Conservation (phyloP, 2,888 invertebrate species). For the Stenolophus ochropezus region DNA sequence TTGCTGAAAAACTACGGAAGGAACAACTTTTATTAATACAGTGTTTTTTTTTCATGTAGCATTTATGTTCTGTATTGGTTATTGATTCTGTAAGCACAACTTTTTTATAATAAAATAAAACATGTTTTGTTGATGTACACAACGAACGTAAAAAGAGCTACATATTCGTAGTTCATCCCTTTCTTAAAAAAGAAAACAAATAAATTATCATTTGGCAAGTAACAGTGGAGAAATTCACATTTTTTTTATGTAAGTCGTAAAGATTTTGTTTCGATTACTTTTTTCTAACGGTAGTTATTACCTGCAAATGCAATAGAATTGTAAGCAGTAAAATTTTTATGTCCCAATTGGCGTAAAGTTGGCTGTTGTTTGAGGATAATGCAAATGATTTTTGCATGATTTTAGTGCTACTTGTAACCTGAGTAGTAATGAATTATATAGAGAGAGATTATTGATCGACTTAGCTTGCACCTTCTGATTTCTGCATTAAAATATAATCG, state of each 20-base stretch:
- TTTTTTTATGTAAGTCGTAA: neutral
- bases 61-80: no score
- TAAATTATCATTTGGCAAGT: neutral
- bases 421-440: neutral
- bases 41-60: no score
- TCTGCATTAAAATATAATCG: no score
- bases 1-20: no score
- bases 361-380: conserved; percentile 9
- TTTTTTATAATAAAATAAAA: no score
- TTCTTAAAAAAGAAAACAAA: neutral
- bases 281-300: neutral
- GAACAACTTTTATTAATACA: no score
- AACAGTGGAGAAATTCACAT: neutral
- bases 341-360: neutral
- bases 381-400: conserved; percentile 7
- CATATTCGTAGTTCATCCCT: neutral
- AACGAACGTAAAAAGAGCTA: neutral
- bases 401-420: neutral
- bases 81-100: no score
- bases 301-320: conserved; percentile 30
- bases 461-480: neutral
- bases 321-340: conserved; percentile 20
- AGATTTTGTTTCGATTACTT: conserved; percentile 14
- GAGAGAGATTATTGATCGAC: neutral
- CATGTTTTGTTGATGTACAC: no score